Evolutionary conservation across 2,113 vertebrate species (phyloP).

Genomic region (Struthio camelus): DNA sequence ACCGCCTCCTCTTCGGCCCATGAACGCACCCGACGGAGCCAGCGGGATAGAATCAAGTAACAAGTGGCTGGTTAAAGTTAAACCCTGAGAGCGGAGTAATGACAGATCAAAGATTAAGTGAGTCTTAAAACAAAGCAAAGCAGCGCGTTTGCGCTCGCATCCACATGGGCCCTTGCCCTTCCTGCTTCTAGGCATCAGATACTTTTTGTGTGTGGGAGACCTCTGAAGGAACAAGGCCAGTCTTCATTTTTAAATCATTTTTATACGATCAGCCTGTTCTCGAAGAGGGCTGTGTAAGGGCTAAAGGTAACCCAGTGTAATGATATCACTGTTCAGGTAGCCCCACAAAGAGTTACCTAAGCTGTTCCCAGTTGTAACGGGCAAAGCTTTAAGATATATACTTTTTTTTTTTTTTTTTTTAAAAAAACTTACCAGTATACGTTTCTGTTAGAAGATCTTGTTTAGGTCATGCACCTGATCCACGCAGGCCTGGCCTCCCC

Average conservation of each 20-base stretch:
- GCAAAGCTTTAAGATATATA: neutral
- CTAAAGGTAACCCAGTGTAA: rapidly evolving
- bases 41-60: conserved; percentile 62
- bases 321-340: neutral
- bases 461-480: neutral
- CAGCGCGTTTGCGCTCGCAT: neutral
- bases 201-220: neutral
- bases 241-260: neutral
- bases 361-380: neutral
- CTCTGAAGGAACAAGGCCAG: neutral
- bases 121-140: neutral
- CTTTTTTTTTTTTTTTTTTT: neutral
- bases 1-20: neutral
- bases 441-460: neutral
- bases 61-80: conserved; percentile 66
- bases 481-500: neutral
- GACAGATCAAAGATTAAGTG: conserved; percentile 64
- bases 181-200: conserved; percentile 12
- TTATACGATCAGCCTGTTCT: neutral
- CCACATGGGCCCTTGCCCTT: neutral
- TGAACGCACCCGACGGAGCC: conserved; percentile 24
- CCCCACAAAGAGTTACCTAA: neutral
- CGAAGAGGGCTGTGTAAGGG: neutral
- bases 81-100: conserved; percentile 49
- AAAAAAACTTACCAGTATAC: neutral